These are phyloP conservation scores for Melipona bicolor DNA, from an alignment of 2,888 invertebrate genomes.

Conservation along the genomic window DNA sequence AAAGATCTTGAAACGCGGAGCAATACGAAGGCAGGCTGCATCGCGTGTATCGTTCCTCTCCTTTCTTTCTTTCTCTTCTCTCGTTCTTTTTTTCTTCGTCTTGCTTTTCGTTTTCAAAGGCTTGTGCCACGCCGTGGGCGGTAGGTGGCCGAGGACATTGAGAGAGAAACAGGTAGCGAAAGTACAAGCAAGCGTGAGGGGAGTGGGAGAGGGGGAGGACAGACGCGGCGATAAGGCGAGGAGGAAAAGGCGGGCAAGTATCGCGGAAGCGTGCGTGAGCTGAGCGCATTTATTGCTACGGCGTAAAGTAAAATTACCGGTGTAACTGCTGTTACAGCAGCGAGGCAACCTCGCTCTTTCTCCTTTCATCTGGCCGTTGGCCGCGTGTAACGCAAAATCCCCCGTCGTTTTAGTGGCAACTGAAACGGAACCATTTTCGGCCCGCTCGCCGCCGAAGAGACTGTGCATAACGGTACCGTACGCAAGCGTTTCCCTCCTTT, in stretches of 20 bases:
- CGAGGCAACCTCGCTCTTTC: slow-evolving; percentile 55
- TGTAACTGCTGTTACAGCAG: slow-evolving; percentile 74
- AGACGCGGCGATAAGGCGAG: slow-evolving; percentile 5
- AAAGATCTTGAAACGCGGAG: slow-evolving; percentile 40
- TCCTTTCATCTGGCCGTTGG: slow-evolving; percentile 55
- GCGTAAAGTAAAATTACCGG: slow-evolving; percentile 81
- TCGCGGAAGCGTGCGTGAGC: slow-evolving; percentile 78
- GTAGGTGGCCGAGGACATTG: slow-evolving; percentile 9
- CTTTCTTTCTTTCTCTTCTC: background rate
- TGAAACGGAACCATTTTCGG: slow-evolving; percentile 79
- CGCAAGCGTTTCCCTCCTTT: slow-evolving; percentile 26
- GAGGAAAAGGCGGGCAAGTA: slow-evolving; percentile 38
- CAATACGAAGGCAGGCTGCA: background rate
- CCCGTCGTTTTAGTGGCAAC: slow-evolving; percentile 79
- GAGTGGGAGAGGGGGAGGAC: too few species aligned
- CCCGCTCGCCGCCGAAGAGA: slow-evolving; percentile 62
- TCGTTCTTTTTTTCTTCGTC: background rate
- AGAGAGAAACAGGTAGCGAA: slow-evolving; percentile 31
- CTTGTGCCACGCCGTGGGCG: slow-evolving; percentile 55
- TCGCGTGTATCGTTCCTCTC: slow-evolving; percentile 41
- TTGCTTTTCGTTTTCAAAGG: slow-evolving; percentile 9
- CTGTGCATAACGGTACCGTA: slow-evolving; percentile 60
- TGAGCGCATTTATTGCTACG: slow-evolving; percentile 79
- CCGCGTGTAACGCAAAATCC: slow-evolving; percentile 75
- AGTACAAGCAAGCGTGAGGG: background rate